Conservation (phyloP, 2,113 vertebrate species). For the Colinus virginianus region DNA sequence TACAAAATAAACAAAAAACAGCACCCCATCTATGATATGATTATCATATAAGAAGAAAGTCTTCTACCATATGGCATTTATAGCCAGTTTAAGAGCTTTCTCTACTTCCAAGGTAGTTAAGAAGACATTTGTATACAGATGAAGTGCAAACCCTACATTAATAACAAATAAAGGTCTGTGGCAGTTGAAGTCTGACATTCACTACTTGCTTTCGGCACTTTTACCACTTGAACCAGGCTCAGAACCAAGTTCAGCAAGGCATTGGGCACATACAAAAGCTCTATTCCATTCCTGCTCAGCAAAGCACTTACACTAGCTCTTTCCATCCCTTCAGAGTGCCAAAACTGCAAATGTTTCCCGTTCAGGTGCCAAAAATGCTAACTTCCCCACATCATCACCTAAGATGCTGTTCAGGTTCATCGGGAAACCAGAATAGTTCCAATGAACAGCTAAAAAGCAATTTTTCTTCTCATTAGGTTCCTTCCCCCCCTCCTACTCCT, state of each 20-base stretch:
- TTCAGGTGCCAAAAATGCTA: constrained; percentile 22
- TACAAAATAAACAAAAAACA: not conserved
- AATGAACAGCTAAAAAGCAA: constrained; percentile 48
- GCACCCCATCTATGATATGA: not conserved
- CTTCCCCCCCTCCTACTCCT: not conserved
- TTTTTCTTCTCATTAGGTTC: constrained; percentile 69
- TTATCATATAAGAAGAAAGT: not conserved
- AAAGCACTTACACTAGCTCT: not conserved
- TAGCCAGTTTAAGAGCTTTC: not conserved
- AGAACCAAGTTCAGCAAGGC: not conserved
- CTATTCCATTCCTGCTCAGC: not conserved
- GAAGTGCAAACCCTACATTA: not conserved
- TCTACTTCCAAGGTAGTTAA: not conserved
- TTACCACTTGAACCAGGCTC: not conserved
- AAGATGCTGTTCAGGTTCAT: constrained; percentile 47
- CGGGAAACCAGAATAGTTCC: constrained; percentile 39
- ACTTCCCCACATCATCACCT: constrained; percentile 20
- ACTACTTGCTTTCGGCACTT: not conserved
- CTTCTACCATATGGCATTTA: not conserved
- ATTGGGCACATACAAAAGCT: not conserved
- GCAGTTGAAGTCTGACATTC: not conserved
- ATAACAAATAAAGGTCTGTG: fast-evolving
- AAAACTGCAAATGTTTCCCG: not conserved
- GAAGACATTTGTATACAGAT: not conserved
- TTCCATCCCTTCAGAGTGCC: not conserved